Evolutionary conservation across 2,888 invertebrate genomes (phyloP).

Genomic region (Bugula neritina): DNA sequence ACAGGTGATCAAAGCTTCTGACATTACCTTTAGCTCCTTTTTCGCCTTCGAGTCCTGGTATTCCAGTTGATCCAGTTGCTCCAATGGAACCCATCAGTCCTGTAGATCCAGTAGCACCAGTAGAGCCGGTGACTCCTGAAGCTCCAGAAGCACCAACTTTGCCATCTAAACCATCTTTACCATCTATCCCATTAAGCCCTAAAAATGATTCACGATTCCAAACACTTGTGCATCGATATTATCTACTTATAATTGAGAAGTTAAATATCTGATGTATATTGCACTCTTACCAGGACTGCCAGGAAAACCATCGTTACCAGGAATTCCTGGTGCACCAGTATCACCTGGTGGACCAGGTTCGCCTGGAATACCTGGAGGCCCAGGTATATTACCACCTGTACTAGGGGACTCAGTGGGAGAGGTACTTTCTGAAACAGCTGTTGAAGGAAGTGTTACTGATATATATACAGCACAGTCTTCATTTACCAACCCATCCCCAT

Average conservation of each 20-base stretch:
- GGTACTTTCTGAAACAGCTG: neutral
- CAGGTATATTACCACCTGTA: neutral
- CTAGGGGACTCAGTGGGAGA: neutral
- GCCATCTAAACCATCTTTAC: neutral
- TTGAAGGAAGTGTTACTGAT: neutral
- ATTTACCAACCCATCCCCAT: neutral
- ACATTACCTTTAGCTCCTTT: slow-evolving; percentile 11
- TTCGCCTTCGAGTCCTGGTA: neutral
- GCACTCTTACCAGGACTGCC: neutral
- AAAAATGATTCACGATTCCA: too few species aligned
- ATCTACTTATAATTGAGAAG: too few species aligned
- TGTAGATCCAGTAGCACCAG: neutral
- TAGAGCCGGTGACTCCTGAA: neutral
- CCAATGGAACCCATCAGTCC: neutral
- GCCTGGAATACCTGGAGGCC: neutral
- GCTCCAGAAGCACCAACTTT: slow-evolving; percentile 7
- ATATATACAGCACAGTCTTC: slow-evolving; percentile 2
- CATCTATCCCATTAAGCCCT: neutral
- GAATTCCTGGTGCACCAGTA: neutral
- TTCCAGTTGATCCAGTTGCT: neutral
- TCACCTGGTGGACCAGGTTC: neutral
- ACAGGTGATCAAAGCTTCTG: too few species aligned
- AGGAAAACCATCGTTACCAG: slow-evolving; percentile 10
- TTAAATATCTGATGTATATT: neutral
- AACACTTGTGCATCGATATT: too few species aligned